Conservation (phyloP, 1,140 invertebrate species). For the Leptinotarsa lineolata region DNA sequence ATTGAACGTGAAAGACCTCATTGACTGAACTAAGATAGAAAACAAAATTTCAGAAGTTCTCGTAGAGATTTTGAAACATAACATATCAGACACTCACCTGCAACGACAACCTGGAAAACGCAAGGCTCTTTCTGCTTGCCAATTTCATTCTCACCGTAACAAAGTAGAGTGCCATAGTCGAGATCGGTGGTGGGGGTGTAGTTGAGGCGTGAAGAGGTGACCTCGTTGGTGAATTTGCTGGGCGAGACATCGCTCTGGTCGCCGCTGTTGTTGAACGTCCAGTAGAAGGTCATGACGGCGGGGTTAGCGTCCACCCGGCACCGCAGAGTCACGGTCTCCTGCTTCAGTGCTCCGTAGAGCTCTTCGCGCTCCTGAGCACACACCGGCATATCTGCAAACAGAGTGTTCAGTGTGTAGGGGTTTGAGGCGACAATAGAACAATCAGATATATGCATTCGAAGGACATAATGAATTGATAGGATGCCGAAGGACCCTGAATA, state of each 20-base stretch:
- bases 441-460: too few relatives aligned
- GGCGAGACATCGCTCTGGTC: conserved; percentile 77
- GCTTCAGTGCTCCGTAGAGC: conserved; percentile 80
- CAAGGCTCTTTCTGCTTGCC: conserved; percentile 83
- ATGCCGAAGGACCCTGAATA: too few relatives aligned
- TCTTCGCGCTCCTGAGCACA: conserved; percentile 77
- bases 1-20: too few relatives aligned
- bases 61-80: too few relatives aligned
- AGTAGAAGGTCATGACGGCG: conserved; percentile 76
- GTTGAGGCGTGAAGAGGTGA: conserved; percentile 76
- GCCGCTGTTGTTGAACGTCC: conserved; percentile 88
- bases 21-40: too few relatives aligned
- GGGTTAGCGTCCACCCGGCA: conserved; percentile 88
- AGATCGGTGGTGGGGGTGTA: conserved; percentile 84
- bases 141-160: conserved; percentile 81
- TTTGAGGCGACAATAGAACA: neutral
- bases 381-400: conserved; percentile 73
- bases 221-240: conserved; percentile 65
- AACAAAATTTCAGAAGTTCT: too few relatives aligned
- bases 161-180: conserved; percentile 86
- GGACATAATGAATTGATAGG: too few relatives aligned
- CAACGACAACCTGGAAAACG: conserved; percentile 78
- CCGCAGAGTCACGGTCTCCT: conserved; percentile 79
- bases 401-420: neutral
- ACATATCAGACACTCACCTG: conserved; percentile 56